Evolutionary conservation across 2,888 invertebrate genomes (phyloP), one percentile per base, ranked within the genome.

Genomic region (Tanaodytes sp.): DNA sequence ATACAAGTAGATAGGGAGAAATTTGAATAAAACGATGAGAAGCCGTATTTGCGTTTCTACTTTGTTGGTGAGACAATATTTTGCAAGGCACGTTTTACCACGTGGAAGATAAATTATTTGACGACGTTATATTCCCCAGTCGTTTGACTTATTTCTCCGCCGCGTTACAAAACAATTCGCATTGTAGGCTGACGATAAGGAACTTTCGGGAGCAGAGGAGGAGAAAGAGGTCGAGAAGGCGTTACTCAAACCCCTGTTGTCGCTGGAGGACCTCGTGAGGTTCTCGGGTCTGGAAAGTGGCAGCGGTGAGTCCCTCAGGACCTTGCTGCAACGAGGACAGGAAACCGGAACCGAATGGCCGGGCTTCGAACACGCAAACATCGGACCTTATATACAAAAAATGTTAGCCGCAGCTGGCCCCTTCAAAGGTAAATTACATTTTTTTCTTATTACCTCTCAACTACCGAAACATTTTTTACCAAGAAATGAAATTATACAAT

Each of bases 201-300:
- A 89, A 77, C 81, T 88, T 69, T 87, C 89, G 52, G 88, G 87
- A 16, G 88, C 88, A 52, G 88, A 89, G 77, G 89, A 89, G 78
- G 88, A 89, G 77, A 89, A 89, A 78, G 88, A 89, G 81, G 88
- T 88, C 54, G 89, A 88, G 77, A 88, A 88, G 78, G 88, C 87
- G 23, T 80, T 89, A 71, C 86, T 88, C 79, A 88, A 87, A 75
- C 89, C 89, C 27, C 79, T 89, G 73, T 81, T 89, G 57, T 87
- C 88, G 43, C 84, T 89, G 80, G 88, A 90, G 78, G 89, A 91
- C 82, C 86, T 90, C 78, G 81, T 90, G 61, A 84, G 89, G 75
- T 87, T 89, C 73, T 87, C 89, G 12, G 86, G 86, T 58, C 81
- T 87, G 74, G 88, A 88, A 71, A 73, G 75, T 15, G 72, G 80